A percentile compares a stretch with the other conserved stretches of the same genome.
These are phyloP conservation scores for Dinomys branickii DNA, from an alignment of 2,113 vertebrate species.

Conservation along the genomic window DNA sequence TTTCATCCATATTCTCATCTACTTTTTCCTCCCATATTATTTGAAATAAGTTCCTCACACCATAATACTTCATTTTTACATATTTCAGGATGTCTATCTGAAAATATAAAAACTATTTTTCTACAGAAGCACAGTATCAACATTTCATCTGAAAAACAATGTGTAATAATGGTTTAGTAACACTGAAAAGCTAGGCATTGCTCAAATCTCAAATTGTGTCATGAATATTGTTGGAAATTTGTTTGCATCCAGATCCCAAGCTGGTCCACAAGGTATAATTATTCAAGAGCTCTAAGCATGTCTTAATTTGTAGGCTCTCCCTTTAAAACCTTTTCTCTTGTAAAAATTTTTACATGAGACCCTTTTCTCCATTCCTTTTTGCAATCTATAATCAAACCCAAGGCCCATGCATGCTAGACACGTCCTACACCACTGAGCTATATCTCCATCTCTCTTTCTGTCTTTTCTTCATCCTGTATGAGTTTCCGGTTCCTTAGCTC, in stretches of 20 bases:
- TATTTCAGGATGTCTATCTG: neutral
- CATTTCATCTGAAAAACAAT: neutral
- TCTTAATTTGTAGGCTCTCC: neutral
- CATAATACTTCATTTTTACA: neutral
- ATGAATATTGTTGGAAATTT: neutral
- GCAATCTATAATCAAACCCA: neutral
- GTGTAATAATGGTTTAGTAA: neutral
- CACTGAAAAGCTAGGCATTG: neutral
- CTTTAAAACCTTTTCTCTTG: neutral
- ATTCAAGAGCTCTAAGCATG: neutral
- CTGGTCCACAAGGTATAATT: neutral
- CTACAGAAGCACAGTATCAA: neutral
- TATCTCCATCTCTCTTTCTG: neutral
- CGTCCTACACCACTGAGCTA: neutral
- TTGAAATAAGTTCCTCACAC: constrained; percentile 30
- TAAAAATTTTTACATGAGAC: neutral
- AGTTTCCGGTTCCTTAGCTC: neutral
- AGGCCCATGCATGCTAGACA: neutral
- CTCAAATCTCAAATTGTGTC: neutral
- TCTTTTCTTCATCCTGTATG: neutral
- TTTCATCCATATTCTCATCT: neutral
- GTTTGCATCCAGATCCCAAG: neutral
- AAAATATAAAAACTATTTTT: neutral
- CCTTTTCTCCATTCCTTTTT: neutral
- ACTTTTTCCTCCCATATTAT: constrained; percentile 7